phyloP scores from a whole-genome alignment of 2,113 vertebrate genomes.

The Carollia perspicillata region DNA sequence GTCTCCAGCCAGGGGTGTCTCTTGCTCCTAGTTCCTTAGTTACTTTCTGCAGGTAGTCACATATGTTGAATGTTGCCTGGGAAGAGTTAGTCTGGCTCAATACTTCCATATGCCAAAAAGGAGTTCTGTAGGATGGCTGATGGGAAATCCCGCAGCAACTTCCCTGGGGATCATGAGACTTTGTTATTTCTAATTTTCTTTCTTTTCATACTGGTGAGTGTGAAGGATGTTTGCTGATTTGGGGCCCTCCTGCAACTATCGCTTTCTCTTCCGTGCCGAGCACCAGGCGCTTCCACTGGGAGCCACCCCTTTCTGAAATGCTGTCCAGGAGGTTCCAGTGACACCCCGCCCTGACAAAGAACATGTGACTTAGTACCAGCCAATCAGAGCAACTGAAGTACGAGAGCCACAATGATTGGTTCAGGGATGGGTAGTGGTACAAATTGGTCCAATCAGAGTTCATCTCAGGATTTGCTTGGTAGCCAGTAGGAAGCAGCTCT shows the following conservation, averaged over 20 bases:
- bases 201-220: not conserved
- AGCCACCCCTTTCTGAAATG: not conserved
- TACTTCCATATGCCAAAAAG: not conserved
- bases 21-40: not conserved
- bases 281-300: accelerated
- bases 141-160: not conserved
- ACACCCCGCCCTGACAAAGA: not conserved
- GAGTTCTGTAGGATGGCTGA: not conserved
- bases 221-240: not conserved
- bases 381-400: not conserved
- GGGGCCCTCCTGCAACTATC: not conserved
- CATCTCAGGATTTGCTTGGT: not conserved
- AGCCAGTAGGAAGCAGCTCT: not conserved
- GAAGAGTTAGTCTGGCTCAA: not conserved
- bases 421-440: not conserved
- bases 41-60: not conserved
- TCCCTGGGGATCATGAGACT: not conserved
- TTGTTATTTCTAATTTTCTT: not conserved
- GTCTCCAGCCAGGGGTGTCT: not conserved
- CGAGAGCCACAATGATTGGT: not conserved
- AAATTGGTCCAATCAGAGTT: not conserved
- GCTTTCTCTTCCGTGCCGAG: not conserved
- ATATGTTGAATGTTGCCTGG: not conserved
- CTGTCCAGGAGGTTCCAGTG: not conserved
- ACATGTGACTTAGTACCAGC: not conserved